Evolutionary conservation across 1,140 invertebrate species (phyloP).

Genomic region (Ostrea denselamellosa): DNA sequence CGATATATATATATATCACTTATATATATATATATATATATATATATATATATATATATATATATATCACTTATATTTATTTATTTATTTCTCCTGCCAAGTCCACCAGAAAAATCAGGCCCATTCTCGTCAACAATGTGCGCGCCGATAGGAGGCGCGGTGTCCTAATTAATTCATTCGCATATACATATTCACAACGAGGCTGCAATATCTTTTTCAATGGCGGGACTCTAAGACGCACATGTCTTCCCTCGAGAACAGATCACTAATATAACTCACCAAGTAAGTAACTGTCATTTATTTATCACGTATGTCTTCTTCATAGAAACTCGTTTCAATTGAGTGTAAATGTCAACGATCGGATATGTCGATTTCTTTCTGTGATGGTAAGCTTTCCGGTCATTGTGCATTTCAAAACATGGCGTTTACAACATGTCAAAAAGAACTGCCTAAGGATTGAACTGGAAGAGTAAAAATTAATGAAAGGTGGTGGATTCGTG

Average conservation of each 20-base stretch:
- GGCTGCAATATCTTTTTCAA: slow-evolving; percentile 59
- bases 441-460: neutral
- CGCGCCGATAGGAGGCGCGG: slow-evolving; percentile 59
- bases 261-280: slow-evolving; percentile 45
- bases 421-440: slow-evolving; percentile 54
- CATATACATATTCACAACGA: slow-evolving; percentile 65
- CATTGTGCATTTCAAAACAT: slow-evolving; percentile 62
- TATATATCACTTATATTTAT: too few species aligned
- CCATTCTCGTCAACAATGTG: slow-evolving; percentile 46
- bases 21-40: too few species aligned
- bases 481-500: neutral
- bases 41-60: too few species aligned
- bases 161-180: slow-evolving; percentile 61
- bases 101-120: neutral
- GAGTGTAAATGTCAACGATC: slow-evolving; percentile 48
- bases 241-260: slow-evolving; percentile 60
- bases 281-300: slow-evolving; percentile 49
- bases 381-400: slow-evolving; percentile 49
- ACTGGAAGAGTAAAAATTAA: neutral
- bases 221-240: slow-evolving; percentile 64
- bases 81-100: neutral
- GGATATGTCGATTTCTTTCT: slow-evolving; percentile 51
- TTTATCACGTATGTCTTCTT: slow-evolving; percentile 37
- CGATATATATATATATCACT: too few species aligned
- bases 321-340: slow-evolving; percentile 24